phyloP scores from a whole-genome alignment of 2,797 vertebrate genomes.

The Channallabes apus region DNA sequence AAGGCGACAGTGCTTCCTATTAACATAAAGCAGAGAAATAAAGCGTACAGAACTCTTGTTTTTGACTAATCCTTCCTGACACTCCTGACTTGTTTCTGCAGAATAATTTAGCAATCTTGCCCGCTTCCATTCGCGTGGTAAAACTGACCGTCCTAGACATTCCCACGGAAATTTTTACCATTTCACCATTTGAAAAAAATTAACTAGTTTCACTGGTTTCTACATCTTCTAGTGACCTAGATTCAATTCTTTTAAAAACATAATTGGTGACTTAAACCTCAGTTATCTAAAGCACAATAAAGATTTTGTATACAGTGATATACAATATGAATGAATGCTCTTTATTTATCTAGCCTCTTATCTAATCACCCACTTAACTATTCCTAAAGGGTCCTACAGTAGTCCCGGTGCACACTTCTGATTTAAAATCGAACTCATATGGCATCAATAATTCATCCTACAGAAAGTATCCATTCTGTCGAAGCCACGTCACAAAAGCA shows the following conservation, averaged over 20 bases:
- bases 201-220: too few relatives aligned
- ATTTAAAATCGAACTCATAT: neutral
- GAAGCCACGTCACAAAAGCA: neutral
- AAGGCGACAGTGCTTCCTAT: too few relatives aligned
- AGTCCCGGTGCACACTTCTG: neutral
- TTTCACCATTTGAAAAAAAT: neutral
- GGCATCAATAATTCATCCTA: neutral
- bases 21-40: too few relatives aligned
- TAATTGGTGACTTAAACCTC: neutral
- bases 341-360: neutral
- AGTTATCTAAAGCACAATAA: neutral
- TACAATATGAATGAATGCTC: neutral
- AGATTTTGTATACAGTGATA: neutral
- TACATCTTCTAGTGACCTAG: too few relatives aligned
- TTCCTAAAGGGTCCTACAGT: neutral
- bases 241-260: neutral
- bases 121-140: neutral
- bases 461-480: neutral
- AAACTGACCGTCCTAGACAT: too few relatives aligned
- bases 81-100: neutral
- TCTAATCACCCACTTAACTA: neutral
- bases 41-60: too few relatives aligned
- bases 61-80: neutral
- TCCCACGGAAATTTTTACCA: neutral
- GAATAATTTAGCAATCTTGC: neutral